phyloP scores from a whole-genome alignment of 2,113 vertebrate species.

The Solea solea region DNA sequence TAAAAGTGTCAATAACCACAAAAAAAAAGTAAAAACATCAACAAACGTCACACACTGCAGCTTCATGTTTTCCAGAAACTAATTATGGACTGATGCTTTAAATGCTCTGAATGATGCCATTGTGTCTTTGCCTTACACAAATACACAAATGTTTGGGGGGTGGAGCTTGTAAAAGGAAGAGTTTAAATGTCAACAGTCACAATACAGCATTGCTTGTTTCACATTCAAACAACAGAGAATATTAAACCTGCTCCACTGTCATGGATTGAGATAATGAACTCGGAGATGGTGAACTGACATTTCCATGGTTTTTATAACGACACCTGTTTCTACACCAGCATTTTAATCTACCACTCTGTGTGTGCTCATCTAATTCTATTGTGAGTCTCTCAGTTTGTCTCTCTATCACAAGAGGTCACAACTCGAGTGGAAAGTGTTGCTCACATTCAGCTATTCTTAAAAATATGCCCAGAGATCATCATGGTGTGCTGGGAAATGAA shows the following conservation, averaged over 20 bases:
- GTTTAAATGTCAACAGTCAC: too few relatives aligned
- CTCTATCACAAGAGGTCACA: conserved; percentile 17
- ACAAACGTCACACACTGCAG: too few relatives aligned
- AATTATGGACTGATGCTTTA: too few relatives aligned
- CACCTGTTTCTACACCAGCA: conserved; percentile 41
- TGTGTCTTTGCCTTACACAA: neutral
- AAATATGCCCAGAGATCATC: conserved; percentile 16
- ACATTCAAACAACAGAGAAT: conserved; percentile 5
- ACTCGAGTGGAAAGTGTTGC: neutral
- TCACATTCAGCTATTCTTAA: conserved; percentile 22
- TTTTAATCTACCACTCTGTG: conserved; percentile 16
- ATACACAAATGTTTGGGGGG: too few relatives aligned
- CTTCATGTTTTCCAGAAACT: too few relatives aligned
- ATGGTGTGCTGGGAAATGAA: conserved; percentile 29
- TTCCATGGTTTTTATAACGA: conserved; percentile 37
- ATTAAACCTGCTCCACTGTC: neutral
- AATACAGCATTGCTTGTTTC: neutral
- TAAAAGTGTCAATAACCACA: too few relatives aligned
- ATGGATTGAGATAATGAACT: conserved; percentile 1
- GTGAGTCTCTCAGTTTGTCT: conserved; percentile 21
- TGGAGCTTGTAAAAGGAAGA: too few relatives aligned
- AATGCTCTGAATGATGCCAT: too few relatives aligned
- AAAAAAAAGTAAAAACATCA: too few relatives aligned
- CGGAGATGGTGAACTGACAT: neutral
- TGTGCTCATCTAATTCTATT: conserved; percentile 9